phyloP scores from a whole-genome alignment of 2,797 vertebrate species.

The Lithobates sylvaticus region DNA sequence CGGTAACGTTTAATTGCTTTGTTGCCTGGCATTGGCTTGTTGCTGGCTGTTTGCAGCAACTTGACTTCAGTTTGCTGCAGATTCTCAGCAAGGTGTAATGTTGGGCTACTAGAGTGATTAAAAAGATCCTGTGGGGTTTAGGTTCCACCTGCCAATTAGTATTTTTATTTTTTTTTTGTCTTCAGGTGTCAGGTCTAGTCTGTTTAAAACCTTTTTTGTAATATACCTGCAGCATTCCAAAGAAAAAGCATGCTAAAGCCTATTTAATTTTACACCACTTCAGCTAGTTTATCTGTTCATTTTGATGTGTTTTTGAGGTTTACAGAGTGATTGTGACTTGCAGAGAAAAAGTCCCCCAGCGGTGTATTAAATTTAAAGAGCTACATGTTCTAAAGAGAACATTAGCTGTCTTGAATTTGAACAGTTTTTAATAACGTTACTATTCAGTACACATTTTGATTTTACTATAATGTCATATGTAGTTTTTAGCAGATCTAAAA shows the following conservation, averaged over 20 bases:
- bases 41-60: not conserved
- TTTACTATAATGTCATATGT: not conserved
- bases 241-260: conserved; percentile 4
- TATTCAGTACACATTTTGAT: not conserved
- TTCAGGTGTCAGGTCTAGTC: not conserved
- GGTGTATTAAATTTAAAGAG: too few species aligned
- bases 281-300: not conserved
- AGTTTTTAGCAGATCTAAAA: not conserved
- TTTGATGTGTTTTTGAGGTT: not conserved
- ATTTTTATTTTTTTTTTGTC: not conserved
- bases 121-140: not conserved
- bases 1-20: not conserved
- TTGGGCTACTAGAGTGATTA: not conserved
- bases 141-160: not conserved
- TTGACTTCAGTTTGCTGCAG: too few species aligned
- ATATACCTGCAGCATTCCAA: conserved; percentile 36
- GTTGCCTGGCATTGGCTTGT: not conserved
- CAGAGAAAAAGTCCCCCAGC: not conserved
- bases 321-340: not conserved
- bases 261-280: not conserved
- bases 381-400: too few species aligned
- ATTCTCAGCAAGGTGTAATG: not conserved
- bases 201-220: conserved; percentile 1
- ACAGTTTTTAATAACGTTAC: not conserved
- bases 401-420: not conserved